Conservation (phyloP, 2,797 vertebrate species). For the Ctenochaetus hawaiiensis region DNA sequence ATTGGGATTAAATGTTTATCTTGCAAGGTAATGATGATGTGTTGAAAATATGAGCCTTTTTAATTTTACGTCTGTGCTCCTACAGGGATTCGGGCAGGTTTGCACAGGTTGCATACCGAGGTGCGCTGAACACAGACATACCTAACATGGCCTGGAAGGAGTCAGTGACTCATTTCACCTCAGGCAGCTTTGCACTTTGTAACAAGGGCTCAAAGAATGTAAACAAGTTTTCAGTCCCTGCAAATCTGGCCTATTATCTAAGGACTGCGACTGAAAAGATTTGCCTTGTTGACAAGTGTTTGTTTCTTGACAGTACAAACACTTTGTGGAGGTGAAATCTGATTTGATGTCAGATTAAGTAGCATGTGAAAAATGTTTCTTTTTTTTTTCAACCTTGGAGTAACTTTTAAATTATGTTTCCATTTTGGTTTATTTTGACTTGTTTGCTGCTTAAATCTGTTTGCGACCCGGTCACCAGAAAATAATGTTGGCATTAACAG, state of each 20-base stretch:
- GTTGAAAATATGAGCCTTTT: slow-evolving; percentile 67
- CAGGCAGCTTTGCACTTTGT: slow-evolving; percentile 72
- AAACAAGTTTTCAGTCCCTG: slow-evolving; percentile 77
- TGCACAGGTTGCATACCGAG: slow-evolving; percentile 70
- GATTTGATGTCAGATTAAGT: slow-evolving; percentile 64
- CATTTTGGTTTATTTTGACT: slow-evolving; percentile 36
- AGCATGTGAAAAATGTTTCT: slow-evolving; percentile 30
- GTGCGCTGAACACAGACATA: slow-evolving; percentile 48
- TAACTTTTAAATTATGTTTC: slow-evolving; percentile 40
- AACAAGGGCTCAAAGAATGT: slow-evolving; percentile 77
- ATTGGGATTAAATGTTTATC: slow-evolving; percentile 78
- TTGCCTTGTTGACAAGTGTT: slow-evolving; percentile 67
- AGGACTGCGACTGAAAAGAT: slow-evolving; percentile 56
- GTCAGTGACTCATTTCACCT: slow-evolving; percentile 74
- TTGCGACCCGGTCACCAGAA: no score
- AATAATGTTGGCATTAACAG: no score
- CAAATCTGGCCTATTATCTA: slow-evolving; percentile 76
- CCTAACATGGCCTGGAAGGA: slow-evolving; percentile 66
- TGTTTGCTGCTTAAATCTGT: slow-evolving; percentile 15
- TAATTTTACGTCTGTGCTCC: slow-evolving; percentile 54
- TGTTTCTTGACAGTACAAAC: slow-evolving; percentile 59
- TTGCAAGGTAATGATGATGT: slow-evolving; percentile 76
- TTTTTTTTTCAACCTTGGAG: slow-evolving; percentile 41
- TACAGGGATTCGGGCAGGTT: slow-evolving; percentile 48
- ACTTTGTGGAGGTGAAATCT: slow-evolving; percentile 49